These are phyloP conservation scores for Nasonia oneida DNA, from an alignment of 2,888 invertebrate genomes.

Conservation along the genomic window DNA sequence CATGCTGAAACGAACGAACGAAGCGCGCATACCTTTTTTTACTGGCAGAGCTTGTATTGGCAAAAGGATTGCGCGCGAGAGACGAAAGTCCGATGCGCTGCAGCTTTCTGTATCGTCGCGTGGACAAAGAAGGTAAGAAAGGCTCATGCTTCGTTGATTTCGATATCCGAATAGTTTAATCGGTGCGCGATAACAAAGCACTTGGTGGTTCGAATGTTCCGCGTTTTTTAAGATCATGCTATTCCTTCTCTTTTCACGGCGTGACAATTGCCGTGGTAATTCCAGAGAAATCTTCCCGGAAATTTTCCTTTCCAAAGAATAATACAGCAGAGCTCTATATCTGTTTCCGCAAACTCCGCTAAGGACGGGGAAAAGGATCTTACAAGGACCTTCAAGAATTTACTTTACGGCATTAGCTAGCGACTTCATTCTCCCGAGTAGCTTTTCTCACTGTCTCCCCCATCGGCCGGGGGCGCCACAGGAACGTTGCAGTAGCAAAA, in stretches of 20 bases:
- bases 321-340: background rate
- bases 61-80: no score
- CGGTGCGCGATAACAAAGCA: no score
- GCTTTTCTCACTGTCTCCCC: background rate
- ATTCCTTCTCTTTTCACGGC: background rate
- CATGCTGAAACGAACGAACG: background rate
- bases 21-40: background rate
- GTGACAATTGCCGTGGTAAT: background rate
- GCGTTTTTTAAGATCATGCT: background rate
- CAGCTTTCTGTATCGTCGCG: background rate
- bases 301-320: constrained; percentile 27
- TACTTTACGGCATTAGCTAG: constrained; percentile 39
- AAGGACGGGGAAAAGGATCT: constrained; percentile 14
- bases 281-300: constrained; percentile 18
- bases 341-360: constrained; percentile 2
- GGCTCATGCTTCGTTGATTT: background rate
- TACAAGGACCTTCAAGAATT: constrained; percentile 62
- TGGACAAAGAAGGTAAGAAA: background rate
- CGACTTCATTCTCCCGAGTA: background rate
- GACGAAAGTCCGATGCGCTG: background rate
- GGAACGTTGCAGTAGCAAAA: constrained; percentile 21
- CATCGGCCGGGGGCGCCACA: background rate
- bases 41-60: background rate
- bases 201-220: background rate
- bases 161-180: no score